phyloP scores from a whole-genome alignment of 2,888 invertebrate genomes.

The Celastrina argiolus region DNA sequence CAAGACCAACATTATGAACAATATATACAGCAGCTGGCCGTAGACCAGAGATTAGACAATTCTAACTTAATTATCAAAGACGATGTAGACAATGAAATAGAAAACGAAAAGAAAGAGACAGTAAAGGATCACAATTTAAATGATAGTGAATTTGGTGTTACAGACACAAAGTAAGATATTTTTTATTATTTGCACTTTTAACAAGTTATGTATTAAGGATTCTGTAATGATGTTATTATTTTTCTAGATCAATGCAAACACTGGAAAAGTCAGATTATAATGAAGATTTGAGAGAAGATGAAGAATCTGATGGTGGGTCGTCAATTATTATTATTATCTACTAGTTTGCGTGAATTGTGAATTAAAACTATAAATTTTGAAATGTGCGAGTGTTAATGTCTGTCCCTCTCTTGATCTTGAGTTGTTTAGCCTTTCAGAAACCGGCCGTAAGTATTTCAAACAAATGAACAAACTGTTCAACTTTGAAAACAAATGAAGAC shows the following conservation, averaged over 20 bases:
- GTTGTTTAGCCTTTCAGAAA: too few species aligned
- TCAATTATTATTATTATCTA: too few species aligned
- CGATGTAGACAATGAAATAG: conserved; percentile 40
- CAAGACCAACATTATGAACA: conserved; percentile 99
- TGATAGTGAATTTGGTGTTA: conserved; percentile 44
- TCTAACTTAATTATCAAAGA: conserved; percentile 51
- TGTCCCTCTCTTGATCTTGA: too few species aligned
- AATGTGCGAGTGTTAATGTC: too few species aligned
- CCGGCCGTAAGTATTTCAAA: too few species aligned
- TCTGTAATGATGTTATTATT: background rate
- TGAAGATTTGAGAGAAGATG: conserved; percentile 57
- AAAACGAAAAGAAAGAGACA: conserved; percentile 40
- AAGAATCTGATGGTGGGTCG: conserved; percentile 54
- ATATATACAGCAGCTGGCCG: conserved; percentile 95
- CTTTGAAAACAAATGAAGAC: too few species aligned
- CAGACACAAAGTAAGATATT: conserved; percentile 58
- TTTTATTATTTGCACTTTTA: background rate
- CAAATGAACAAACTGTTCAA: too few species aligned
- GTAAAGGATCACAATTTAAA: conserved; percentile 56
- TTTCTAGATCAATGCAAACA: conserved; percentile 57
- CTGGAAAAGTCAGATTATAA: conserved; percentile 49
- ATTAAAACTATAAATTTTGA: background rate
- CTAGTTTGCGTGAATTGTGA: background rate
- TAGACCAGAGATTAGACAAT: conserved; percentile 63
- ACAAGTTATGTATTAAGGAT: background rate